Base-by-base conservation (phyloP, 2,888 invertebrate species). In the Spodoptera littoralis region DNA sequence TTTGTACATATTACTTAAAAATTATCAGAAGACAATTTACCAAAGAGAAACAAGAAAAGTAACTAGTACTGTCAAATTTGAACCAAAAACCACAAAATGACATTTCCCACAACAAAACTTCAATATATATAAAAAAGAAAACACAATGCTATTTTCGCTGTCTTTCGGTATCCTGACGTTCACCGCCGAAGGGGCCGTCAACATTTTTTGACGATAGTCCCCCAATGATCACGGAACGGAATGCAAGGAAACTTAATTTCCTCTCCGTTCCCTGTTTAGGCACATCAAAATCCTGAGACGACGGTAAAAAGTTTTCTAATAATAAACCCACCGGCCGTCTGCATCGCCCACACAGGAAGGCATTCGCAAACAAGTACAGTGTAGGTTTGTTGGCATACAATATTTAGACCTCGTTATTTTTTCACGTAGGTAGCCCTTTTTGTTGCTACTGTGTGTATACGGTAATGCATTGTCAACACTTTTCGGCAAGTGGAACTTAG, bases 171-270 rank as follows among this genome's bases (percentile, higher is more conserved):
- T 36, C 1, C 8, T 66, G 47, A 61, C 70, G 80, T 76, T 81
- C 57, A 77, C 82, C 80, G 83, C 66, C 75, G 30, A 65, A 75
- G 73, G 76, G 80, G 68, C 63, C 73, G 56, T 65, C 64, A 66
- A 76, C 58, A 71, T 65, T 71, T 65, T 71, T 77, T 77, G 76
- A 84, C 85, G 87, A 84, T 82, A 79, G 70, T 73, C 72, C 79
- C 66, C 71, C 60, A 70, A 65, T 79, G 80, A 70, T 78, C 87
- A 80, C 84, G 78, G 86, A 90, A 88, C 84, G 85, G 86, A 87
- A 90, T 86, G 88, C 84, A 88, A 83, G 82, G 80, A 84, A 88
- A 90, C 82, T 84, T 86, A 88, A 91, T 91, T 90, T 91, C 88
- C 76, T 71, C 63, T 73, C 80, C 82, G 81, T 76, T 62, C 76